Base-by-base conservation (phyloP, 2,888 invertebrate species). In the Acleris laterana region DNA sequence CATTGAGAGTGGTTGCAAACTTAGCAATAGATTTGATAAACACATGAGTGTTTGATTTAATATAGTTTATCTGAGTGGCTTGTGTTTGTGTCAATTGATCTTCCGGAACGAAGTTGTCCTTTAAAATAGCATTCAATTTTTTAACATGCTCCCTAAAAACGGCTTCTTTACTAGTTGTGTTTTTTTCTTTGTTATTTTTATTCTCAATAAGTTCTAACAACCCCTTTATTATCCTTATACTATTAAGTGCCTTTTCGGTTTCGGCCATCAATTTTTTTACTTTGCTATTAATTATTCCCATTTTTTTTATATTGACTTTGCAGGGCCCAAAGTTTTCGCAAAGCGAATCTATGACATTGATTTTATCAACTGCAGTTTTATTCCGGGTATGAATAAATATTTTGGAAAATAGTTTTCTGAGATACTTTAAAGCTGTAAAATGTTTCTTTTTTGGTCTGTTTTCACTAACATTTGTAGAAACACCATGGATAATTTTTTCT, bases 1-100 rank as follows among this genome's bases (percentile, higher is more conserved):
- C 82, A 55, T 85, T 82, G 0, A 91, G 70, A 61, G 83, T 73
- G n/a, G 70, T 71, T 0, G 84, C 80, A 72, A 90, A 88, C 48
- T 77, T 88, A 51, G 76, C 79, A n/a, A 90, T 75, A 0, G 86
- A 82, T 53, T 78, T 70, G 25, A 88, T 77, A 44, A 90, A 89
- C 17, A 75, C 68, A 57, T 83, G 72, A 20, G 82, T 83, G 62
- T 86, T 85, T 57, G 75, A 77, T 73, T 85, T 89, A 5, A 90
- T 79, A 59, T 84, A 84, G 53, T 77, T 72, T 22, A 89, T 80
- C 75, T 86, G 86, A 7, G 63, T 74, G 22, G 68, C 62, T 69
- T 85, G 80, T 5, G 79, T 82, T 20, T 77, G 70, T 25, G 80
- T 77, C 13, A 88, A 51, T 2, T 77, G 70, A 5, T 57, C 66